Evolutionary conservation across 2,888 invertebrate genomes (phyloP).

Genomic region (Trissolcus japonicus): DNA sequence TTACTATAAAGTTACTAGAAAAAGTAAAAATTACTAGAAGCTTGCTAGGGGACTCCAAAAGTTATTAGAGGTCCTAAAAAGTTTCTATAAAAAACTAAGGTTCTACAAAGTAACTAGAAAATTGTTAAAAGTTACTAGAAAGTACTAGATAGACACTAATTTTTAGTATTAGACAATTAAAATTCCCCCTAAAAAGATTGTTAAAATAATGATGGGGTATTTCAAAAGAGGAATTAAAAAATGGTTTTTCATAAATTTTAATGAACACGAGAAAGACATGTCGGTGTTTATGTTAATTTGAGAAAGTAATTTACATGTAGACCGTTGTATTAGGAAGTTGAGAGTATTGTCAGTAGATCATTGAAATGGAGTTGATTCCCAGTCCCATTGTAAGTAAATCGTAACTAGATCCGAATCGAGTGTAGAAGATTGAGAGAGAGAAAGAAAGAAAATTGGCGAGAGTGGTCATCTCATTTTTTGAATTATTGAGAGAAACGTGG

Average conservation of each 20-base stretch:
- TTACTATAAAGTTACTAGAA: too few relatives aligned
- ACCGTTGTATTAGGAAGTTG: slow-evolving; percentile 34
- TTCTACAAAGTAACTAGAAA: too few relatives aligned
- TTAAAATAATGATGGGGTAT: too few relatives aligned
- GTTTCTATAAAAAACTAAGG: too few relatives aligned
- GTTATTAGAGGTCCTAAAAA: too few relatives aligned
- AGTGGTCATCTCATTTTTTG: neutral
- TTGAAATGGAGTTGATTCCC: slow-evolving; percentile 37
- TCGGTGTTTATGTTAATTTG: slow-evolving; percentile 36
- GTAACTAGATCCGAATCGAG: slow-evolving; percentile 31
- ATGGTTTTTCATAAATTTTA: slow-evolving; percentile 8
- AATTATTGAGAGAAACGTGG: slow-evolving; percentile 1
- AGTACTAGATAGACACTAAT: too few relatives aligned
- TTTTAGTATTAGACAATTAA: too few relatives aligned
- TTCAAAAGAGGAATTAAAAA: too few relatives aligned
- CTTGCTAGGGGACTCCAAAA: too few relatives aligned
- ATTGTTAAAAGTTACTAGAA: too few relatives aligned
- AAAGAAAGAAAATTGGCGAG: slow-evolving; percentile 6
- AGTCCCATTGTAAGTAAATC: slow-evolving; percentile 48
- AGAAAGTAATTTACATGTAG: slow-evolving; percentile 49
- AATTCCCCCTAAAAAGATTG: too few relatives aligned
- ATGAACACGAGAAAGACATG: slow-evolving; percentile 9
- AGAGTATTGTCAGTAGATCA: slow-evolving; percentile 39
- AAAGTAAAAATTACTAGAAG: too few relatives aligned
- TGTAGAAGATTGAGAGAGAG: slow-evolving; percentile 3